Evolutionary conservation across 1,140 invertebrate genomes (phyloP), one percentile per base, ranked within the genome.

Genomic region (Drosophila bocki): DNA sequence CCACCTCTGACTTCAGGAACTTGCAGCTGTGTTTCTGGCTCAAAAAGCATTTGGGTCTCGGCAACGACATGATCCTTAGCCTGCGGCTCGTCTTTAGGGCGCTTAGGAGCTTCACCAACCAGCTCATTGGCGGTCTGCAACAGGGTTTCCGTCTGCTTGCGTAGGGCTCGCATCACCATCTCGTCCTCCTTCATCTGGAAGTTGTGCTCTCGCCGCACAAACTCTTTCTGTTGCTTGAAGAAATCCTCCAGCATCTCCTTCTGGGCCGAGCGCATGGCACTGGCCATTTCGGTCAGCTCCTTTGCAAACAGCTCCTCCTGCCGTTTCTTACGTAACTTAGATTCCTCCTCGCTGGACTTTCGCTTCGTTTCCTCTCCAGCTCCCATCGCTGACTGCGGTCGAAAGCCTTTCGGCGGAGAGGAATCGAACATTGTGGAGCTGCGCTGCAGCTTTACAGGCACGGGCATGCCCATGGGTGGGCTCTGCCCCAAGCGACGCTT

Each of bases 151-250:
- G 85, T 85, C 63, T 92, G 91, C 11, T 72, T 81, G 4, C 91
- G 86, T 35, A 92, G 63, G 0, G 91, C 77, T 51, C 67, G 59
- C 82, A 92, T 81, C 1, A 92, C 61, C 33, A 91, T 47, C 7
- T 63, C 47, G 37, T 92, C 91, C 45, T 92, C 91, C 15, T 72
- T 79, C 51, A 85, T 56, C 42, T 92, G 91, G 57, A 92, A 92
- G 47, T 91, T 77, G 42, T 92, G 91, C 59, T 92, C 91, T 4
- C 77, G 72, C 0, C 90, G 72, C 7, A 78, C 72, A 6, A 92
- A 59, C n/a, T 91, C 75, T 19, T 78, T 91, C 39, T 92, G 91
- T 41, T 88, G 82, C 26, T 72, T 59, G 7, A 92, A 92, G 57
- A 92, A 92, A 39, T 88, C 76, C 13, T 75, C 51, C 12, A 92